Evolutionary conservation across 2,113 vertebrate genomes (phyloP), one percentile per base, ranked within the genome.

Genomic region (Ciconia boyciana): DNA sequence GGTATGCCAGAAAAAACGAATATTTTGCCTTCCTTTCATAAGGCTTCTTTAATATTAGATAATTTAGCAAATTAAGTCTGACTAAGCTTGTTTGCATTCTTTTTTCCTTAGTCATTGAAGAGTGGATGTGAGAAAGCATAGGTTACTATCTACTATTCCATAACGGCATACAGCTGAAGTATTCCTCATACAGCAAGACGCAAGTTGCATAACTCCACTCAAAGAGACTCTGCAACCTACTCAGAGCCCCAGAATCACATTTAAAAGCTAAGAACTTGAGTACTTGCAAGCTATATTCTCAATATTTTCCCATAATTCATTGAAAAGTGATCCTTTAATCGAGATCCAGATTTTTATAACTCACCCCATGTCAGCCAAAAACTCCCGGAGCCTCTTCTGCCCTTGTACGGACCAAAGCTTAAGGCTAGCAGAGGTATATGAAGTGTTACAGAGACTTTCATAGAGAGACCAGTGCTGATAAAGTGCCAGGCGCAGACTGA

Each of bases 381-480:
- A 99, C 93, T 99, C 99, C 92, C 99, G 99, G 18, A 99, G 99
- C 58, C 98, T 99, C 97, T 99, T 99, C 96, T 99, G 99, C 8
- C 99, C 99, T 3, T 99, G 99, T 41, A 99, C 98, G 1, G 99
- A 99, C 99, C 99, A 99, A 16, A 99, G 98, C 91, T 99, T 99
- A 90, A 99, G 98, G 97, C 95, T 98, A 87, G 99, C 98, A 6
- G 99, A 98, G 1, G 99, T 99, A 94, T 99, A 99, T 26, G 98
- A 98, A 16, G 99, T 99, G 92, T 99, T 99, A 88, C 98, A 99
- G 57, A 99, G 98, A 94, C 99, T 99, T 96, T 99, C 99, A 3
- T 99, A 99, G 6, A 99, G 98, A 69, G 99, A 99, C 99, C 99
- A 99, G 94, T 99, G 99, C 96, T 99, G 99, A 61, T 99, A 99